Conservation (phyloP, 2,113 vertebrate genomes). For the Eretmochelys imbricata region DNA sequence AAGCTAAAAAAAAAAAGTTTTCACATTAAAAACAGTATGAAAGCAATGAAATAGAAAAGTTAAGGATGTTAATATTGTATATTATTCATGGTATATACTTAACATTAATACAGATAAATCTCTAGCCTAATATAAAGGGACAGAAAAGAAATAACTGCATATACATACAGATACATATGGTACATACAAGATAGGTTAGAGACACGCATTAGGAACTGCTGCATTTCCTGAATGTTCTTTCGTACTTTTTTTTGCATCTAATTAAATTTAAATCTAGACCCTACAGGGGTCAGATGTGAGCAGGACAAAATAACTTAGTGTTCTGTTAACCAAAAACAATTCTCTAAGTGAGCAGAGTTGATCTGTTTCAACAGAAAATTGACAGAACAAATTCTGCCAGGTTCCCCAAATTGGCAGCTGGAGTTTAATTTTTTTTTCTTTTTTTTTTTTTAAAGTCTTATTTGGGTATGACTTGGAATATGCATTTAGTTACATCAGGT, state of each 20-base stretch:
- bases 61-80: neutral
- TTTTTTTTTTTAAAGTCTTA: neutral
- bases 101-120: neutral
- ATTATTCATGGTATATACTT: neutral
- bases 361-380: rapidly evolving
- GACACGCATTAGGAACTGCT: neutral
- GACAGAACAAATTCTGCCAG: neutral
- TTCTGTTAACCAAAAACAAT: neutral
- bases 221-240: neutral
- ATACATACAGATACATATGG: neutral
- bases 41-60: neutral
- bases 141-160: neutral
- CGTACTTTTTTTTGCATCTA: neutral
- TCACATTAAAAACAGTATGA: neutral
- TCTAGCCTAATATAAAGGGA: neutral
- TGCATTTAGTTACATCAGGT: neutral
- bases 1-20: neutral
- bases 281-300: neutral
- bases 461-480: neutral
- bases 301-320: neutral
- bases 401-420: neutral
- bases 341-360: neutral
- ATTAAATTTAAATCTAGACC: neutral
- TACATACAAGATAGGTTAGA: rapidly evolving
- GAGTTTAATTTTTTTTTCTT: neutral